These are phyloP conservation scores for Caenorhabditis sinica DNA, from an alignment of 2,888 invertebrate species.

Conservation along the genomic window DNA sequence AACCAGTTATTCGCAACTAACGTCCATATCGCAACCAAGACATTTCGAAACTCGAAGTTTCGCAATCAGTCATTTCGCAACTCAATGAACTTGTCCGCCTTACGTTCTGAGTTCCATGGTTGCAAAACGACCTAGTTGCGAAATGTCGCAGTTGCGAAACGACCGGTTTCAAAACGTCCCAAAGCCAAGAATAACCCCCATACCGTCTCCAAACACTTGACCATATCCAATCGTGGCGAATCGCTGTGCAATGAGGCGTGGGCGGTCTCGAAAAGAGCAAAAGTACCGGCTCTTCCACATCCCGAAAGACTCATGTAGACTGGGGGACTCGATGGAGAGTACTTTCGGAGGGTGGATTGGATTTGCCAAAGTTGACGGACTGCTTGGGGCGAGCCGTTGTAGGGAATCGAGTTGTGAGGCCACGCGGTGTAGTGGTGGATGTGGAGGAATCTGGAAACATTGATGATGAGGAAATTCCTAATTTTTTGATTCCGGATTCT, in stretches of 20 bases:
- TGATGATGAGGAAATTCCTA: too few relatives aligned
- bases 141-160: too few relatives aligned
- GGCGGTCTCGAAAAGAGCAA: conserved; percentile 67
- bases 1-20: too few relatives aligned
- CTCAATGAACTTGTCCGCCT: too few relatives aligned
- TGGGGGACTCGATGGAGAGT: conserved; percentile 52
- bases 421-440: conserved; percentile 69
- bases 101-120: too few relatives aligned
- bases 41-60: too few relatives aligned
- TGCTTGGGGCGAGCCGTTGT: conserved; percentile 11
- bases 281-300: conserved; percentile 75
- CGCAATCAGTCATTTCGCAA: too few relatives aligned
- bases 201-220: conserved; percentile 56
- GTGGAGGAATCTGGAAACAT: conserved; percentile 68
- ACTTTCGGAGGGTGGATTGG: conserved; percentile 68
- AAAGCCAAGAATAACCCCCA: too few relatives aligned
- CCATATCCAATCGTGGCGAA: conserved; percentile 36
- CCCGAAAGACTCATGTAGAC: conserved; percentile 73
- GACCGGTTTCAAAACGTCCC: too few relatives aligned
- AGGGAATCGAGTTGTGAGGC: conserved; percentile 63
- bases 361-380: conserved; percentile 63
- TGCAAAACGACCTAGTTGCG: too few relatives aligned
- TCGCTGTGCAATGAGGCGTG: conserved; percentile 53
- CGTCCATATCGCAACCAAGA: too few relatives aligned
- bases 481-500: background rate